Conservation (phyloP, 2,113 vertebrate species). For the Thunnus thynnus region DNA sequence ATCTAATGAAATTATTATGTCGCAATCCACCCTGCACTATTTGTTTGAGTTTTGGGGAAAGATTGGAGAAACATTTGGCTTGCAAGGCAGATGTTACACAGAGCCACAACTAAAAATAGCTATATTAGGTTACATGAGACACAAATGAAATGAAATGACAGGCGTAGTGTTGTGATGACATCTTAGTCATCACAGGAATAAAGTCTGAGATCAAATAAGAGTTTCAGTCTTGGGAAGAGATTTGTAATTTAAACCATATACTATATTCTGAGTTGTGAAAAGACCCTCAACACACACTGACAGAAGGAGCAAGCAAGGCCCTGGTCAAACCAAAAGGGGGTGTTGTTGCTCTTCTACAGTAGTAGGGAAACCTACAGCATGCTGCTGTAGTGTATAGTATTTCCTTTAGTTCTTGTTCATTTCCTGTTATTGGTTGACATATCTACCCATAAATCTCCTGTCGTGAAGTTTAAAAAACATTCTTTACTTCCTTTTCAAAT, state of each 20-base stretch:
- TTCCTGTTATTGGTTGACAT: neutral
- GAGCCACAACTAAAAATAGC: neutral
- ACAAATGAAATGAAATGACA: too few relatives aligned
- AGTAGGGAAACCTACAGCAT: neutral
- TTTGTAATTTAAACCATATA: neutral
- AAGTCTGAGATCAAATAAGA: neutral
- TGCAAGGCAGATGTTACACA: conserved; percentile 1
- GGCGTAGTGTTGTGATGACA: too few relatives aligned
- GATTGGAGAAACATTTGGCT: neutral
- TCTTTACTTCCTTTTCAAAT: too few relatives aligned
- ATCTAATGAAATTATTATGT: too few relatives aligned
- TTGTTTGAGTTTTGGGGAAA: neutral
- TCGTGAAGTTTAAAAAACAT: too few relatives aligned
- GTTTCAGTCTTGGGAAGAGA: neutral
- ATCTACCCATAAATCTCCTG: neutral
- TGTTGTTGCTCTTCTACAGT: conserved; percentile 8
- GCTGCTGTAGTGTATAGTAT: too few relatives aligned
- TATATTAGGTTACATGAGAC: neutral
- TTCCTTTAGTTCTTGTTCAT: neutral
- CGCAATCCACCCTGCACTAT: neutral
- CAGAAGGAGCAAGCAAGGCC: neutral
- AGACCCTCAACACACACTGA: neutral
- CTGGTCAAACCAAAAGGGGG: neutral
- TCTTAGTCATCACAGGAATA: too few relatives aligned
- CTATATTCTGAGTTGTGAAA: neutral